Percentiles rank a stretch among this genome's conserved stretches.
phyloP scores from a whole-genome alignment of 2,113 vertebrate species.

The Miniopterus natalensis region DNA sequence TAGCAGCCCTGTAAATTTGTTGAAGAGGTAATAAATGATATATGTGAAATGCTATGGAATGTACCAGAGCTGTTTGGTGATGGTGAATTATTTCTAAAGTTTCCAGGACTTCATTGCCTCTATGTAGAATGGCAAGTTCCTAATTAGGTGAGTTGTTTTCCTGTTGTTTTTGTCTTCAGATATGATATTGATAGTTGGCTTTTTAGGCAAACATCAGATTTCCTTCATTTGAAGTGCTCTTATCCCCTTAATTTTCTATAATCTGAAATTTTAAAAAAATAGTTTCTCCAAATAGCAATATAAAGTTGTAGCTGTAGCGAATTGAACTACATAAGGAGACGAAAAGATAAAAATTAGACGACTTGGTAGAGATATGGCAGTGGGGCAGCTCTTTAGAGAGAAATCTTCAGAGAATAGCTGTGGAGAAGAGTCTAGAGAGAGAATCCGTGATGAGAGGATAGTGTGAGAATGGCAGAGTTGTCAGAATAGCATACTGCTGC shows the following conservation, averaged over 20 bases:
- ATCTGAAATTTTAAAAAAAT: background rate
- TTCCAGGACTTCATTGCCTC: background rate
- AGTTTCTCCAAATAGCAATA: background rate
- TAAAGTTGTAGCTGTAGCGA: background rate
- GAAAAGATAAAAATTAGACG: background rate
- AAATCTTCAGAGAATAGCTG: background rate
- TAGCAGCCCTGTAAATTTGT: background rate
- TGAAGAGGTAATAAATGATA: background rate
- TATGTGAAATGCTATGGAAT: slow-evolving; percentile 16
- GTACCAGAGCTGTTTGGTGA: background rate
- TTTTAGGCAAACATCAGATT: background rate
- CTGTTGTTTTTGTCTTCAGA: slow-evolving; percentile 21
- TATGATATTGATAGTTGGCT: background rate
- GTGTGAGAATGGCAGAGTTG: background rate
- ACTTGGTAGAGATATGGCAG: background rate
- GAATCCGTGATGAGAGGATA: background rate
- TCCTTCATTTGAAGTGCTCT: background rate
- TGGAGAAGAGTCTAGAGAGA: background rate
- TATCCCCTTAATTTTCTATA: slow-evolving; percentile 4
- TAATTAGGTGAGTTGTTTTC: background rate
- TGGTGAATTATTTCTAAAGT: slow-evolving; percentile 29
- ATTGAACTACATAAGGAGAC: background rate
- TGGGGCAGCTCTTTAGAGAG: background rate
- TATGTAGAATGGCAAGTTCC: background rate
- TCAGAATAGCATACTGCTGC: background rate